Evolutionary conservation across 2,888 invertebrate genomes (phyloP), one percentile per base, ranked within the genome.

Genomic region (Cryptocheilus praepositus): DNA sequence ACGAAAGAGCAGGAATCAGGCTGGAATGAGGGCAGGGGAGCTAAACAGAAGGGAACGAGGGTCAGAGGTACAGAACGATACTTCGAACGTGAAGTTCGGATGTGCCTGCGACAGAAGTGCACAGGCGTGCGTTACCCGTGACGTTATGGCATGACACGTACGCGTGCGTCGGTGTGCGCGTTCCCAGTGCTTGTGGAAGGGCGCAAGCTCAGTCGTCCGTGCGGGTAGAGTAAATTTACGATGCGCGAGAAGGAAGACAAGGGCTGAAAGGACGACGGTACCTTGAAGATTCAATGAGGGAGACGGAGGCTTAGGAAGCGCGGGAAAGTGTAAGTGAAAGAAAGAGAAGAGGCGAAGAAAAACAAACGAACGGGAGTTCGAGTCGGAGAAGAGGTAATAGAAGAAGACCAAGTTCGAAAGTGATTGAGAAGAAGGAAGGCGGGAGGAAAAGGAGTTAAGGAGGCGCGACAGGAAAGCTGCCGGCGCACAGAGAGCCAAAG

Each of bases 401-500:
- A 52, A 21, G 22, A 21, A 21, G 52, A 52, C 19, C 15, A 21
- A 52, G 52, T 19, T 15, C 19, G 52, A 52, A 22, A 52, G 52
- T 18, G 49, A 21, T 19, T 19, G 22, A 52, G 22, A 52, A 3
- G 16, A 7, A 3, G 22, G 52, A 1, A 8, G n/a, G 52, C 21
- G 13, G 11, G 22, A 21, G 52, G 52, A 15, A 1, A 21, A 4
- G 15, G 52, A 52, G 52, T 15, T 18, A 52, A 21, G 22, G 52
- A 52, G 52, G 22, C 21, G 22, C 52, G 19, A 49, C 53, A 18
- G 16, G 53, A 53, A 22, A 46, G 58, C 22, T 58, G 58, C n/a
- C 58, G 45, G 49, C 22, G 49, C 58, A 18, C 53, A 49, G 25
- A 55, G 18, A 57, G 19, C 18, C 28, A 58, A 73, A 76, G 71